Evolutionary conservation across 2,113 vertebrate genomes (phyloP).

Genomic region (Silurus glanis): DNA sequence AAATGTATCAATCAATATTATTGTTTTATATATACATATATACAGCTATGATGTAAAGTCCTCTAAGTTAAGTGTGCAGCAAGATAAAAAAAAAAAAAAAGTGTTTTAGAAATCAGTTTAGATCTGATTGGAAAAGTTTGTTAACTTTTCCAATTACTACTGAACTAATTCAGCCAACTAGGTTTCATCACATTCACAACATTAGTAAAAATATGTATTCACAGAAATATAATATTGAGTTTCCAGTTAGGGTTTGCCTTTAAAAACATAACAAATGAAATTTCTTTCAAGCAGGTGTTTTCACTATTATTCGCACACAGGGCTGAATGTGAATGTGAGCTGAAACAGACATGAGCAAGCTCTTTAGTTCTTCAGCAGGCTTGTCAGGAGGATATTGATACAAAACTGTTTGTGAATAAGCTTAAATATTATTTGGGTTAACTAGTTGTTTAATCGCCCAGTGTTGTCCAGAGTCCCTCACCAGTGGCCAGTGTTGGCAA

Average conservation of each 20-base stretch:
- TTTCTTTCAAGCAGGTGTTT: background rate
- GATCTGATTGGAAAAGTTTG: background rate
- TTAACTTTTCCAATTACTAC: background rate
- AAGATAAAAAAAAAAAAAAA: no score
- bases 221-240: background rate
- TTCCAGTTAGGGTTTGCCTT: background rate
- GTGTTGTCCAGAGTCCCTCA: background rate
- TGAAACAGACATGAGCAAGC: background rate
- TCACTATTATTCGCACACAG: background rate
- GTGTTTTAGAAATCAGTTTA: background rate
- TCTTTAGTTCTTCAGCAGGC: background rate
- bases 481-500: background rate
- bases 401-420: background rate
- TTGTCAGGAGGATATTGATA: background rate
- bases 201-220: background rate
- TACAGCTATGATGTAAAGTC: no score
- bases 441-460: background rate
- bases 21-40: no score
- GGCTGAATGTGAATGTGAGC: background rate
- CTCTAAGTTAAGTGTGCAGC: no score
- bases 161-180: background rate
- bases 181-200: background rate
- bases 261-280: background rate
- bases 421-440: background rate
- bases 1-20: background rate